Conservation (phyloP, 2,888 invertebrate species). For the Hyalella azteca region DNA sequence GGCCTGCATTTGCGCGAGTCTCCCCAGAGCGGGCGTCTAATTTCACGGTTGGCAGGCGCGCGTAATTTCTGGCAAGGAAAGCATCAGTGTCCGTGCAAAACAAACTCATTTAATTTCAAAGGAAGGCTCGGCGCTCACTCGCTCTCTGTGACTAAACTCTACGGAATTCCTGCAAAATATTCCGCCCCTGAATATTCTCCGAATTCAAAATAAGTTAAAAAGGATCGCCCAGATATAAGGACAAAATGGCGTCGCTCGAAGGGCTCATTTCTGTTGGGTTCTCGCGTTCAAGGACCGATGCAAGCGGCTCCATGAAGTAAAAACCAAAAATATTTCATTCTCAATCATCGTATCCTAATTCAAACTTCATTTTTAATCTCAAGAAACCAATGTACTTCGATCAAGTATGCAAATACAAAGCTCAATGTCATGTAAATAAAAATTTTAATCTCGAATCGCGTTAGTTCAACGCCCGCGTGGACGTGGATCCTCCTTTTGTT, state of each 20-base stretch:
- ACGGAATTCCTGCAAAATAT: constrained; percentile 4
- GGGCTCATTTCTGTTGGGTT: not conserved
- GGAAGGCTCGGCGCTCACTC: not conserved
- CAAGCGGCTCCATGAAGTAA: not conserved
- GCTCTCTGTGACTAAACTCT: not conserved
- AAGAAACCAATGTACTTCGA: no score
- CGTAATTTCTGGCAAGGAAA: not conserved
- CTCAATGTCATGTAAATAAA: no score
- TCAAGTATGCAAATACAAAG: no score
- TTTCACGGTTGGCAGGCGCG: no score
- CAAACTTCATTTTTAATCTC: no score
- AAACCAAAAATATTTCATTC: no score
- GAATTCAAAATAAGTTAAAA: constrained; percentile 23
- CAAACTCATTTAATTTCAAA: constrained; percentile 17
- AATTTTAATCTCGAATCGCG: no score
- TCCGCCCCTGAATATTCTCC: not conserved
- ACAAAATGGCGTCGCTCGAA: constrained; percentile 20
- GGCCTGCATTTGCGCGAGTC: no score
- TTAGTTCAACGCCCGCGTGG: not conserved
- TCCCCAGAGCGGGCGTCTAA: no score
- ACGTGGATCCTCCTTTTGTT: not conserved
- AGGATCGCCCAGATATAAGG: constrained; percentile 22
- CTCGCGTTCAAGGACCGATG: not conserved
- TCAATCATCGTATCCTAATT: no score
- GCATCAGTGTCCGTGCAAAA: not conserved